Evolutionary conservation across 1,140 invertebrate genomes (phyloP).

Genomic region (Heliconius melpomene): DNA sequence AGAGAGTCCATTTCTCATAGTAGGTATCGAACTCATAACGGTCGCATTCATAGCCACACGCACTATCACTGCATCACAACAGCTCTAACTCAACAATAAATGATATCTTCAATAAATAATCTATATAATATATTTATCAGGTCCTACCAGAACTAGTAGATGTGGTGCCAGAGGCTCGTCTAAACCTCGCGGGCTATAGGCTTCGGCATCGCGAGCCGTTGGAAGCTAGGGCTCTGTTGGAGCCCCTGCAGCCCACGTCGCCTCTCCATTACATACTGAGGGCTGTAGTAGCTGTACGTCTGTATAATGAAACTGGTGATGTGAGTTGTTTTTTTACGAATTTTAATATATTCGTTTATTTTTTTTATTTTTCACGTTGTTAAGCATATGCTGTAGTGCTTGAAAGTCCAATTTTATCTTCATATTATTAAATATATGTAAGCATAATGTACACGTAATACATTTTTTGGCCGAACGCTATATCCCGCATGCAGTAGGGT

Average conservation of each 20-base stretch:
- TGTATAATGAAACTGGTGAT: conserved; percentile 95
- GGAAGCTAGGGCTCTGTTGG: conserved; percentile 95
- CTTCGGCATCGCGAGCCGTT: conserved; percentile 94
- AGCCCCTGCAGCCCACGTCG: conserved; percentile 95
- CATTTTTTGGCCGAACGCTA: no score
- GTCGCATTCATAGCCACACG: neutral
- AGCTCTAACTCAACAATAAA: no score
- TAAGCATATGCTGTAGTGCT: no score
- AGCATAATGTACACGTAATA: no score
- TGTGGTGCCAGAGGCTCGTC: conserved; percentile 96
- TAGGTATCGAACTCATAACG: neutral
- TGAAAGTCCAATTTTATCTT: no score
- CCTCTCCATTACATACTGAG: conserved; percentile 98
- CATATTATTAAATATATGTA: no score
- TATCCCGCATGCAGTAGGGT: no score
- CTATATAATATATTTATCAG: conserved; percentile 61
- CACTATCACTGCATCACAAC: no score
- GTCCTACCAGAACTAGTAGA: conserved; percentile 95
- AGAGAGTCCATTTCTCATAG: neutral
- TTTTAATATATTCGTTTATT: no score
- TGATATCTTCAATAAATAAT: neutral
- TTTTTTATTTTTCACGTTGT: no score
- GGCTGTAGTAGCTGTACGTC: conserved; percentile 95
- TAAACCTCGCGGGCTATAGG: conserved; percentile 97
- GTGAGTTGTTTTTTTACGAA: conserved; percentile 79